Evolutionary conservation across 2,113 vertebrate species (phyloP), one percentile per base, ranked within the genome.

Genomic region (Cheirogaleus medius): DNA sequence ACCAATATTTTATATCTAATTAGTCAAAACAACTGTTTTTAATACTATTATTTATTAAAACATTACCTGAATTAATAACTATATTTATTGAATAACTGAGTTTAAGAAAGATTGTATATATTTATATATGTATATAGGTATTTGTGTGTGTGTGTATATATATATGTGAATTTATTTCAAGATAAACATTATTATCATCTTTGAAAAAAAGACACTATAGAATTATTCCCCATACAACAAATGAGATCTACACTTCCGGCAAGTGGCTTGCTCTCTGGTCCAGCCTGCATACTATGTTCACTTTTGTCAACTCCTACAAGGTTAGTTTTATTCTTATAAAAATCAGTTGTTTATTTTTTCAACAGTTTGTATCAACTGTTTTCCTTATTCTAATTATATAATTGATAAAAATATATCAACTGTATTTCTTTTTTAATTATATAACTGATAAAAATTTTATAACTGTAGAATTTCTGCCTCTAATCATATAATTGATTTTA

Each of bases 191-290:
- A 44, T 73, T 25, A 37, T 73, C 21, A 27, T 44, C 14, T 44
- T 27, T 27, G 14, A 44, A 44, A 44, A n/a, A 14, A 27, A 63
- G 15, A 4, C 5, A 77, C 15, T 49, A 34, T 77, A 32, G 44
- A 39, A 49, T 60, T 5, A 82, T 42, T 42, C 34, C 39, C 29
- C 32, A 3, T 0, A 4, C 15, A 2, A 6, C 0, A 0, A 47
- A 5, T 23, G 44, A 63, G 10, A 32, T 25, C 54, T 34, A 20
- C 6, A 20, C 6, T 1, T 2, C 14, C 1, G 74, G 25, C 2
- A 15, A 0, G 1, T 0, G 17, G 20, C 44, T 54, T 39, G 52
- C 52, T 80, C 34, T 56, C 21, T 17, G 6, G 5, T 17, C 20
- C 37, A 23, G n/a, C 74, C 15, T 49, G 12, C 2, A 77, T 63